These are phyloP conservation scores for Argyresthia goedartella DNA, from an alignment of 2,888 invertebrate species.

Conservation along the genomic window DNA sequence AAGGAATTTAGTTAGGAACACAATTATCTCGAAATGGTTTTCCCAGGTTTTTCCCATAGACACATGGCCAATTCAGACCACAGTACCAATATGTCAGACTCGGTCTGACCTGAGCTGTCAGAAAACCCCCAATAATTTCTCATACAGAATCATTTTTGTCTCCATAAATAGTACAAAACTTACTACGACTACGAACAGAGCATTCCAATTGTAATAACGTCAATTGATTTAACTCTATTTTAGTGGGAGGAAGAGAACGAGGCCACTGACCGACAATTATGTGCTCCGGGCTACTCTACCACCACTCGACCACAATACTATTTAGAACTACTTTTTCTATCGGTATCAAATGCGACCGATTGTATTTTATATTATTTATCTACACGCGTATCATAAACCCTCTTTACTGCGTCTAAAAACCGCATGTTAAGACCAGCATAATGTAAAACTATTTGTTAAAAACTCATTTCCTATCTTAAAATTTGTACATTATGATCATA, in stretches of 20 bases:
- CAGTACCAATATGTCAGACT: not conserved
- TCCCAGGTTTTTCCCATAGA: too few species aligned
- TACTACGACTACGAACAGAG: constrained; percentile 37
- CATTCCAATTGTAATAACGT: constrained; percentile 66
- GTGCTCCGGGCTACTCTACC: constrained; percentile 39
- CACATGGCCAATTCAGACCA: too few species aligned
- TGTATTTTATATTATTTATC: too few species aligned
- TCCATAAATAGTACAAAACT: constrained; percentile 6
- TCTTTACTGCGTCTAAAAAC: too few species aligned
- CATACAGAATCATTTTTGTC: not conserved
- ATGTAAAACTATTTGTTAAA: too few species aligned
- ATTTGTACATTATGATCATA: too few species aligned
- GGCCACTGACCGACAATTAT: constrained; percentile 68
- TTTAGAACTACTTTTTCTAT: constrained; percentile 4
- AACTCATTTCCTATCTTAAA: too few species aligned
- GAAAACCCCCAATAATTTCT: not conserved
- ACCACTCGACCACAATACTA: constrained; percentile 35
- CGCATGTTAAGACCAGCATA: too few species aligned
- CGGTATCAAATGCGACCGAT: not conserved
- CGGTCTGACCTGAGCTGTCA: too few species aligned
- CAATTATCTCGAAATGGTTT: too few species aligned
- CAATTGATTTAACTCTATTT: constrained; percentile 69
- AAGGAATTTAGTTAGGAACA: too few species aligned
- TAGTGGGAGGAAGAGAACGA: constrained; percentile 63
- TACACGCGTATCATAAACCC: too few species aligned